Conservation (phyloP, 2,797 vertebrate species). For the Spinus olivaceus region DNA sequence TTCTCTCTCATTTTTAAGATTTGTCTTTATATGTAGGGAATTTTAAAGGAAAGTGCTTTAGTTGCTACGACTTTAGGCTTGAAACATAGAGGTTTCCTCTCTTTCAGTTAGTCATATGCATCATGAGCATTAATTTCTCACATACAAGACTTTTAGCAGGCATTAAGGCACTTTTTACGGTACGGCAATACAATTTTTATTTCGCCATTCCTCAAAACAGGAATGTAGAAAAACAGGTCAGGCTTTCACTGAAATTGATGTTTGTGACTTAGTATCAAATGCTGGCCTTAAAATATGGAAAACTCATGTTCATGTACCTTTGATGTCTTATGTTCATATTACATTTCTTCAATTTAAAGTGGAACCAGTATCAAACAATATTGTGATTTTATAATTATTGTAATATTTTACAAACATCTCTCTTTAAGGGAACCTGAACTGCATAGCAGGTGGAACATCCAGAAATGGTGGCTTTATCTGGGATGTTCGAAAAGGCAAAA, state of each 20-base stretch:
- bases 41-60: not conserved
- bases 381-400: not conserved
- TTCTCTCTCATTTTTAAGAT: not conserved
- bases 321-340: not conserved
- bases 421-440: constrained; percentile 89
- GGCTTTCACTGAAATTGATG: not conserved
- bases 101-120: not conserved
- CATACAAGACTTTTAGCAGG: not conserved
- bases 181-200: not conserved
- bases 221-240: not conserved
- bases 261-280: not conserved
- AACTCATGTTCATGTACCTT: not conserved
- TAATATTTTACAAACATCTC: not conserved
- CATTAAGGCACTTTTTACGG: not conserved
- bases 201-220: not conserved
- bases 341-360: not conserved
- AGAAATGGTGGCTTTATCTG: constrained; percentile 95
- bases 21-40: not conserved
- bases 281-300: not conserved
- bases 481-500: constrained; percentile 93
- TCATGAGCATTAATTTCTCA: not conserved
- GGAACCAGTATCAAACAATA: not conserved
- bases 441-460: constrained; percentile 93
- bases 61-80: not conserved
- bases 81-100: not conserved